phyloP scores from a whole-genome alignment of 2,888 invertebrate genomes.

The Hartigia nigra region DNA sequence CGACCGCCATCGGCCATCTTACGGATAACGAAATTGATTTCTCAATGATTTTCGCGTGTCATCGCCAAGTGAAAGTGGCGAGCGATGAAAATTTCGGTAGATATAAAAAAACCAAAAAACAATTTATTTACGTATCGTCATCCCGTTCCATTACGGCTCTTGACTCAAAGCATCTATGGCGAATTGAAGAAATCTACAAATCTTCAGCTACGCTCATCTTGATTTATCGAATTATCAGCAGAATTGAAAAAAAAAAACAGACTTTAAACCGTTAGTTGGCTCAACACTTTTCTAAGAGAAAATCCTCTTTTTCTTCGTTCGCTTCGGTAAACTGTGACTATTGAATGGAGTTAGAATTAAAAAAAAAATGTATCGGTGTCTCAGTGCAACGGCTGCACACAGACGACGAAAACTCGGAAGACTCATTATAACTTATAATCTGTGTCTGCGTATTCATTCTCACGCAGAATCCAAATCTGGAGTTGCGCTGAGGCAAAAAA shows the following conservation, averaged over 20 bases:
- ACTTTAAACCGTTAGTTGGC: background rate
- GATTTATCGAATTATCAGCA: background rate
- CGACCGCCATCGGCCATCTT: background rate
- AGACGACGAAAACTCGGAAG: background rate
- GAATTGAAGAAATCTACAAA: background rate
- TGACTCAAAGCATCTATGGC: background rate
- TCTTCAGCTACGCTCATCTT: background rate
- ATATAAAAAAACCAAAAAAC: background rate
- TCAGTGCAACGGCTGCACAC: background rate
- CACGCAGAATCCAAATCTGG: conserved; percentile 6
- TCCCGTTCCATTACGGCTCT: background rate
- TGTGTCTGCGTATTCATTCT: conserved; percentile 1
- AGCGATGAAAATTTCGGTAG: background rate
- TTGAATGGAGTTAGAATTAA: background rate
- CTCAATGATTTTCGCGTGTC: background rate
- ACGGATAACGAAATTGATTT: background rate
- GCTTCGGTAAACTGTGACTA: background rate
- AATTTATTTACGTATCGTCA: background rate
- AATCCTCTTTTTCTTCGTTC: background rate
- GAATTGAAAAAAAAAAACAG: background rate
- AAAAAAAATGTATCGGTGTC: background rate
- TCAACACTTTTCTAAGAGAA: background rate
- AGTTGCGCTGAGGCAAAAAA: conserved; percentile 14
- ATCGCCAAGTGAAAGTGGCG: background rate
- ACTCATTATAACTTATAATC: background rate